Evolutionary conservation across 2,797 vertebrate genomes (phyloP), one percentile per base, ranked within the genome.

Genomic region (Bovichtus diacanthus): DNA sequence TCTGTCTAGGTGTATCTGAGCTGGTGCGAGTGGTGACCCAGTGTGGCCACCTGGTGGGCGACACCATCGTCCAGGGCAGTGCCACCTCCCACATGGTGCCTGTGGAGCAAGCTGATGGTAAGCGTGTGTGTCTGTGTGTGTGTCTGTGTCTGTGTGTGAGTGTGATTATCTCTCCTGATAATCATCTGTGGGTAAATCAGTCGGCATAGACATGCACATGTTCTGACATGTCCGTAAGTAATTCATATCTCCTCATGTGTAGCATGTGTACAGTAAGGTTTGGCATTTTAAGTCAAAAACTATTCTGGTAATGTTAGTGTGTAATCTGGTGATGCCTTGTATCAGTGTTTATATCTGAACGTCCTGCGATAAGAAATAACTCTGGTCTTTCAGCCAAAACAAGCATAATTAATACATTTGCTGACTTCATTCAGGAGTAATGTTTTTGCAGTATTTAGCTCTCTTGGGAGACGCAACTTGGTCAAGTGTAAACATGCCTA

Each of bases 41-140:
- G 83, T 96, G 97, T 34, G 95, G 96, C 83, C 97, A 98, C 94
- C 89, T 98, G 81, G 92, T 98, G 85, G 95, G 97, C 0, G 97
- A 99, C 89, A 95, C 96, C 84, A 96, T 99, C 15, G 61, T 96
- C 53, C 96, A 99, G 36, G 97, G 97, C 18, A 97, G 96, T 0
- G 95, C 96, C 34, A 97, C 97, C 75, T 96, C 96, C 54, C 97
- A 98, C 71, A 93, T 96, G 94, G 96, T 97, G 70, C 96, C 95
- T 0, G 95, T 96, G 21, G 97, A 99, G 79, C 95, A 97, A 1
- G 96, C 96, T 0, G 97, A 98, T 51, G 91, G 91, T 91, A 62
- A 66, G 82, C 62, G 27, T 51, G 7, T 41, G 50, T 49, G 4
- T 25, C n/a, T 31, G 51, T 21, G 29, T 23, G 55, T 58, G 34